These are phyloP conservation scores for Lacerta agilis DNA, from an alignment of 2,797 vertebrate genomes.

Conservation along the genomic window DNA sequence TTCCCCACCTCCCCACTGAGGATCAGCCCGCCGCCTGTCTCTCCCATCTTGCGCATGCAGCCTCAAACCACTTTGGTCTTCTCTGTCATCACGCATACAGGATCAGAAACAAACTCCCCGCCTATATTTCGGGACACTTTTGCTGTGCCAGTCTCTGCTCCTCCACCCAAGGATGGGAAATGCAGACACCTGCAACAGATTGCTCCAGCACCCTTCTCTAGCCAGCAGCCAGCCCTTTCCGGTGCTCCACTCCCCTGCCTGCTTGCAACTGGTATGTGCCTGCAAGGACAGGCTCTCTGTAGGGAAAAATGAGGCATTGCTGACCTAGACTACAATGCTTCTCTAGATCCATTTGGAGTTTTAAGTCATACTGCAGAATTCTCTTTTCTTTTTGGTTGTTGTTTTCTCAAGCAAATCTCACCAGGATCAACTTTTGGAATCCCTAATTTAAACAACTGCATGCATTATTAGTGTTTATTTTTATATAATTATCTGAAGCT, in stretches of 20 bases:
- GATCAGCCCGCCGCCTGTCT: neutral
- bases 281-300: neutral
- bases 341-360: neutral
- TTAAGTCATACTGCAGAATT: neutral
- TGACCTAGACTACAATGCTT: neutral
- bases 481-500: neutral
- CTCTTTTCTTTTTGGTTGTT: neutral
- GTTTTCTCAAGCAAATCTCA: neutral
- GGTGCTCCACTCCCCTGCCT: neutral
- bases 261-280: conserved; percentile 20
- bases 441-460: neutral
- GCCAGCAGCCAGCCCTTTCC: neutral
- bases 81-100: conserved; percentile 16
- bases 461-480: neutral
- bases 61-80: conserved; percentile 23
- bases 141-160: conserved; percentile 1
- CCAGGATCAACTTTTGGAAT: neutral
- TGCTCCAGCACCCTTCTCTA: conserved; percentile 26
- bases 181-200: conserved; percentile 18
- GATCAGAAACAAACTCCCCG: neutral
- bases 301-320: neutral
- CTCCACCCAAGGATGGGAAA: neutral
- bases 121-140: neutral
- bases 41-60: neutral
- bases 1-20: conserved; percentile 37